These are phyloP conservation scores for Psilopsiagon aurifrons DNA, from an alignment of 2,113 vertebrate species.

Conservation along the genomic window DNA sequence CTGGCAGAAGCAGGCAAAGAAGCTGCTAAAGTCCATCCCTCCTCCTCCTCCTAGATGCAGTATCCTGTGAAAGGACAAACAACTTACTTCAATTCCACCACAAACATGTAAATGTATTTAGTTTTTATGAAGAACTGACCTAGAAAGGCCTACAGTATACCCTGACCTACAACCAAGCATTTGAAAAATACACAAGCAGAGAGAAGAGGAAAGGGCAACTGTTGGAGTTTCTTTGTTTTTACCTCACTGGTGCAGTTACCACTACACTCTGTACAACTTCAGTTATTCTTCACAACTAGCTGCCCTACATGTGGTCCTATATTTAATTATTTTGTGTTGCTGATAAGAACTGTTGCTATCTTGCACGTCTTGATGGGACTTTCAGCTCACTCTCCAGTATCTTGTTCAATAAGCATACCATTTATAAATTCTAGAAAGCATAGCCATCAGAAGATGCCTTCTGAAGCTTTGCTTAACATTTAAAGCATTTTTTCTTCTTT, in stretches of 20 bases:
- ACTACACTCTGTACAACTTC: background rate
- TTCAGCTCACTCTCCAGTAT: background rate
- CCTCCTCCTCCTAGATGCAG: background rate
- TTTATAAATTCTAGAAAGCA: background rate
- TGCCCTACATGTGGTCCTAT: background rate
- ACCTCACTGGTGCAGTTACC: background rate
- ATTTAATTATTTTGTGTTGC: background rate
- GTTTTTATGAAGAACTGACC: background rate
- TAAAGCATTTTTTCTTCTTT: background rate
- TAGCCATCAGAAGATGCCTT: background rate
- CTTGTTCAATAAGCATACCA: background rate
- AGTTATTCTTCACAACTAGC: background rate
- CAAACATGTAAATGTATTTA: background rate
- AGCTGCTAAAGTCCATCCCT: background rate
- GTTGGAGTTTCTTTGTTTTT: background rate
- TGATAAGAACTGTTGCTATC: background rate
- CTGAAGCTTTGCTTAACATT: background rate
- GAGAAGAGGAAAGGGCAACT: background rate
- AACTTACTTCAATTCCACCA: background rate
- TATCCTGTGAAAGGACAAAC: background rate
- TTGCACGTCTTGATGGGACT: background rate
- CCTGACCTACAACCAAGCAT: background rate
- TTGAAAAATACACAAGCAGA: background rate
- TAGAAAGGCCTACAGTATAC: background rate
- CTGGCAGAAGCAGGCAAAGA: background rate